Base-by-base conservation (phyloP, 2,113 vertebrate species). In the Cnemophilus loriae region DNA sequence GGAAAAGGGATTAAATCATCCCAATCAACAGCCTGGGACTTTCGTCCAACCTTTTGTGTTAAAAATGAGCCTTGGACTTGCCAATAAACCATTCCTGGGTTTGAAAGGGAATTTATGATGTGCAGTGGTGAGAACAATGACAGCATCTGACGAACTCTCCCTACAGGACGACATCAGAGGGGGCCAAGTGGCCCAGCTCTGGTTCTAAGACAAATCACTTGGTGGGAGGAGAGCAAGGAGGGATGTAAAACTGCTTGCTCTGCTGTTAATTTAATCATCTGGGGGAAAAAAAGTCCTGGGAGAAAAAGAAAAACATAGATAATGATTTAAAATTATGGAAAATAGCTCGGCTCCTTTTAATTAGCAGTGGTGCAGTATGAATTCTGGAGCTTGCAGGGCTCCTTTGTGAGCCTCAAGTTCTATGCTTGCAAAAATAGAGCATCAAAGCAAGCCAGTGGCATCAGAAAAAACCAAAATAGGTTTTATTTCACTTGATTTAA, bases 401-500 rank as follows among this genome's bases (percentile, higher is more conserved):
- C 32, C 27, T 89, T 75, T 75, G 44, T 84, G 52, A 67, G 69
- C 60, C n/a, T 79, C 27, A 28, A 8, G 33, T 84, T 84, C 39
- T 68, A 39, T 35, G 37, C 55, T 80, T 65, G 47, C 59, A 63
- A 74, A 95, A 94, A 50, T 0, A 18, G 21, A 95, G 65, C 52
- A 84, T 81, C 67, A 92, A 67, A 73, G 69, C 19, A 74, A 89
- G 33, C 17, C 39, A 86, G 42, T 46, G 55, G 68, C 84, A 81
- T 33, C 46, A 82, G 56, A 63, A 80, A 70, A 92, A 91, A 35
- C 1, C 12, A 73, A 94, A 94, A 79, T 8, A 16, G 12, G 3
- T 52, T 95, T 87, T 84, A 47, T 89, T 84, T 88, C 52, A 21
- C 32, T 92, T 44, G n/a, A 49, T 85, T 89, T 84, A 81, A 74